Evolutionary conservation across 2,113 vertebrate species (phyloP).

Genomic region (Rhinichthys klamathensis): DNA sequence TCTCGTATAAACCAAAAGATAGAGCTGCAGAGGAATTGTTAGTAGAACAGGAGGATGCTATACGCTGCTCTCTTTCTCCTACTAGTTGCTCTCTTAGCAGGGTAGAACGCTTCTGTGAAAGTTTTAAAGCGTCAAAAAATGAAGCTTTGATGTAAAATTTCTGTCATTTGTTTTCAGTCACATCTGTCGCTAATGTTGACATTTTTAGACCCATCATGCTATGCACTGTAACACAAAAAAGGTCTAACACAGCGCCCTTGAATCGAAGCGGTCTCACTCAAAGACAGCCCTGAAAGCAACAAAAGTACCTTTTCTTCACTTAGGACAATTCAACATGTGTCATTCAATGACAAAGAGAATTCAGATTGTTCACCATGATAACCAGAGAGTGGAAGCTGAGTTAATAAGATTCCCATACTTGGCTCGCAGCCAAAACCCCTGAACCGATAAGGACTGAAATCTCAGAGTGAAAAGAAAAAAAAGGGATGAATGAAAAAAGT

Average conservation of each 20-base stretch:
- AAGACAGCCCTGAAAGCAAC: neutral
- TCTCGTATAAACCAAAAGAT: neutral
- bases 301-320: slow-evolving; percentile 31
- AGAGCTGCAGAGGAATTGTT: slow-evolving; percentile 25
- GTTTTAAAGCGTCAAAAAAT: neutral
- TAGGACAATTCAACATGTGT: slow-evolving; percentile 39
- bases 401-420: slow-evolving; percentile 63
- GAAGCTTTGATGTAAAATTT: neutral
- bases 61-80: neutral
- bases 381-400: slow-evolving; percentile 44
- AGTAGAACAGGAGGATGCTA: neutral
- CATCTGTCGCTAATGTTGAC: neutral
- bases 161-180: neutral
- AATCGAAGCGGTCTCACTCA: neutral
- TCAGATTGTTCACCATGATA: slow-evolving; percentile 56
- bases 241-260: neutral
- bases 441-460: slow-evolving; percentile 68
- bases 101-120: neutral
- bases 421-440: slow-evolving; percentile 64
- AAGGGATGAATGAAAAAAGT: slow-evolving; percentile 47
- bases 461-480: slow-evolving; percentile 45
- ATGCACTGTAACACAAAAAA: neutral
- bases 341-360: slow-evolving; percentile 50
- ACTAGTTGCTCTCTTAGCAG: neutral
- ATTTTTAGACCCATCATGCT: neutral